phyloP scores from a whole-genome alignment of 2,797 vertebrate genomes.

The Mormyrops attenuatus region DNA sequence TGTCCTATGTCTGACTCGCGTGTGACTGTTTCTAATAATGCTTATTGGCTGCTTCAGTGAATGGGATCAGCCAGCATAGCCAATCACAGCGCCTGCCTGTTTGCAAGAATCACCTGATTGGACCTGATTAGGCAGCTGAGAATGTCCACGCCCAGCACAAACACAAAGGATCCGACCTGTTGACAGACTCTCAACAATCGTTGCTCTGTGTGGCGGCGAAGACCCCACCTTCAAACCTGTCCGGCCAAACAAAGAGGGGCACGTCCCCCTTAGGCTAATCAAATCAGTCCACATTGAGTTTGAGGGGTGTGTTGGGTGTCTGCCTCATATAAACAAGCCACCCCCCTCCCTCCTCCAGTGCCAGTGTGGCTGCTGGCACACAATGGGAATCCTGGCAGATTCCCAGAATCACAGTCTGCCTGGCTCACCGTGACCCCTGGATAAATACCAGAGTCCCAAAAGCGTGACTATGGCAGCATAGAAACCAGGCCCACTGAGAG shows the following conservation, averaged over 20 bases:
- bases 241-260: neutral
- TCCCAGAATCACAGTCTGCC: conserved; percentile 1
- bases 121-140: neutral
- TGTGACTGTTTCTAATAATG: neutral
- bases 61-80: neutral
- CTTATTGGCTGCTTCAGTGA: neutral
- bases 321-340: conserved; percentile 14
- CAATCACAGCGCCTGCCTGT: neutral
- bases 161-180: conserved; percentile 16
- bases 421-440: neutral
- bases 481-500: neutral
- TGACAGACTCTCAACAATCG: conserved; percentile 25
- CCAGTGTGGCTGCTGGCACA: neutral
- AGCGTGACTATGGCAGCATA: neutral
- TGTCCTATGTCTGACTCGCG: neutral
- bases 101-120: neutral
- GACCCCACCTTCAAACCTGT: conserved; percentile 19
- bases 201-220: conserved; percentile 17
- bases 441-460: neutral
- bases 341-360: neutral
- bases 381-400: neutral
- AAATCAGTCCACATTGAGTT: conserved; percentile 22
- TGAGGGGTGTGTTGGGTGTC: neutral
- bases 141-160: conserved; percentile 1
- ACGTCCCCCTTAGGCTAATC: conserved; percentile 12